phyloP scores from a whole-genome alignment of 1,140 invertebrate genomes.

The Nymphalis io region DNA sequence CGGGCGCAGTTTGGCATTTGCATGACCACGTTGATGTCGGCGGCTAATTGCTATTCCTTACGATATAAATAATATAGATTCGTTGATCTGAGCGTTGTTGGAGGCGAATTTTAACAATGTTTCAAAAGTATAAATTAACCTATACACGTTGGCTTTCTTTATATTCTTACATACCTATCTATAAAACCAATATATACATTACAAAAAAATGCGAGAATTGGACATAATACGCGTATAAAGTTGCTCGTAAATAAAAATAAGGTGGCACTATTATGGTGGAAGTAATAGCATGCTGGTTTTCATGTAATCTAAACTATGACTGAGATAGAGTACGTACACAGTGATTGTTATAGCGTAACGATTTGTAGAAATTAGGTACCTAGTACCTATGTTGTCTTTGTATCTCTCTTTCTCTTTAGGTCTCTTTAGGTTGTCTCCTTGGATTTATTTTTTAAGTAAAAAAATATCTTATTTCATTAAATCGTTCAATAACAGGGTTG shows the following conservation, averaged over 20 bases:
- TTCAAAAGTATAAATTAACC: not conserved
- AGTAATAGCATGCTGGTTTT: conserved; percentile 18
- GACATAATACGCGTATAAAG: not conserved
- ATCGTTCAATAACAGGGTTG: no score
- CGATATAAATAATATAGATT: conserved; percentile 64
- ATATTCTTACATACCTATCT: not conserved
- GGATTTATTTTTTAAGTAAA: not conserved
- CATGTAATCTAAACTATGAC: conserved; percentile 17
- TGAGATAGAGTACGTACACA: conserved; percentile 10
- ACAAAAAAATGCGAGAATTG: not conserved
- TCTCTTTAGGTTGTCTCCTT: not conserved
- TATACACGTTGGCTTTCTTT: not conserved
- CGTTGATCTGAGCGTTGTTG: conserved; percentile 42
- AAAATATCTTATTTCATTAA: no score
- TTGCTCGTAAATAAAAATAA: not conserved
- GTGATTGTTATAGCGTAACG: not conserved
- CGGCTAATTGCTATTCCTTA: conserved; percentile 67
- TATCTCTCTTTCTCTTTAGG: no score
- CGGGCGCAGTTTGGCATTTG: conserved; percentile 56
- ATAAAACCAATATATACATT: not conserved
- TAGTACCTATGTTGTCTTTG: not conserved
- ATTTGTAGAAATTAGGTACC: not conserved
- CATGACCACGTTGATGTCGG: conserved; percentile 51
- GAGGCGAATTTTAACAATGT: conserved; percentile 35
- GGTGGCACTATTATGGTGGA: conserved; percentile 17